Evolutionary conservation across 1,140 invertebrate species (phyloP).

Genomic region (Augochlora pura): DNA sequence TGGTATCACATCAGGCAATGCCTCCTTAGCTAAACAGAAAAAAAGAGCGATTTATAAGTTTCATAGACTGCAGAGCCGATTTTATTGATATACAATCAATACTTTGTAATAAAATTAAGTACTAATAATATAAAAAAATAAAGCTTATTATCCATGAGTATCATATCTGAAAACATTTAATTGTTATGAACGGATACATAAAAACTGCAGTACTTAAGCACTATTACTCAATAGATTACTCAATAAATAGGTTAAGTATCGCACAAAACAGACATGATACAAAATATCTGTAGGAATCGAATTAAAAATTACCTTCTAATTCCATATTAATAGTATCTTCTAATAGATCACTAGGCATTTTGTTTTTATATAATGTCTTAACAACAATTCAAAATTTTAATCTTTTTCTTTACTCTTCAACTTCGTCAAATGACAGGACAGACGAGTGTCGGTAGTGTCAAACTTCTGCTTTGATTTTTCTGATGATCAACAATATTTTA

Average conservation of each 20-base stretch:
- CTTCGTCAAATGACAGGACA: conserved; percentile 10
- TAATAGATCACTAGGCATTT: conserved; percentile 77
- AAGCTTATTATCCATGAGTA: background rate
- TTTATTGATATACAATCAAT: conserved; percentile 25
- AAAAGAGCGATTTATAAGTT: conserved; percentile 8
- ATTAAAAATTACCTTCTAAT: conserved; percentile 73
- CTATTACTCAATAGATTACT: background rate
- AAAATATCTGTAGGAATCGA: background rate
- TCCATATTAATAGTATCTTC: conserved; percentile 74
- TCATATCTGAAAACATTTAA: conserved; percentile 1
- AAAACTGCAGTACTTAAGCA: no score
- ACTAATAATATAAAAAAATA: background rate
- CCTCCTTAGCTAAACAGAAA: conserved; percentile 83
- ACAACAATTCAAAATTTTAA: conserved; percentile 18
- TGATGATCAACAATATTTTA: background rate
- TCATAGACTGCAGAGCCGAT: background rate
- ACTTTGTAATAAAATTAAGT: background rate
- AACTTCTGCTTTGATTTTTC: background rate
- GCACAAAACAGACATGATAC: background rate
- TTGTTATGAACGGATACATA: background rate
- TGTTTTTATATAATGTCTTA: conserved; percentile 11
- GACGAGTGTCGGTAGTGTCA: background rate
- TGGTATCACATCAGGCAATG: conserved; percentile 92
- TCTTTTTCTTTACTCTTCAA: background rate
- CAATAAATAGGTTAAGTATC: conserved; percentile 34